These are phyloP conservation scores for Nemotelus nigrinus DNA, from an alignment of 2,888 invertebrate genomes.

Conservation along the genomic window DNA sequence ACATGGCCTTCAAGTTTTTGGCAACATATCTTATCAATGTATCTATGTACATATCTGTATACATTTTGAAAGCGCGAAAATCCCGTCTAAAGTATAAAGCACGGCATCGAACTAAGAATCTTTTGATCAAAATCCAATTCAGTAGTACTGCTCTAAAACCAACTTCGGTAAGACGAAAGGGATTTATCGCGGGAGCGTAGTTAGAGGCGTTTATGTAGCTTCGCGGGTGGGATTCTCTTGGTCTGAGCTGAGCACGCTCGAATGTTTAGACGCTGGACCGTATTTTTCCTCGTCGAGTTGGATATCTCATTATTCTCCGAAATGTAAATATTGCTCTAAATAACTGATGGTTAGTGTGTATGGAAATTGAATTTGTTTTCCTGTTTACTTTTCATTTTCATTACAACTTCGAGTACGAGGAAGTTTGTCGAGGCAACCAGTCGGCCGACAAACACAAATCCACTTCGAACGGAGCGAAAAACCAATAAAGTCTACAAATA, in stretches of 20 bases:
- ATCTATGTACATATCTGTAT: background rate
- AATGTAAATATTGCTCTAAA: conserved; percentile 14
- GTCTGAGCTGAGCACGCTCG: background rate
- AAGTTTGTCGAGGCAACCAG: too few species aligned
- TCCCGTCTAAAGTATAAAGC: conserved; percentile 3
- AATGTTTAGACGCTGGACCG: background rate
- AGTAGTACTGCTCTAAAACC: background rate
- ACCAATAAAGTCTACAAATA: too few species aligned
- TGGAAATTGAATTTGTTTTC: background rate
- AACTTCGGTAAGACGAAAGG: background rate
- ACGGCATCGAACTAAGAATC: background rate
- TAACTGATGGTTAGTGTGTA: background rate
- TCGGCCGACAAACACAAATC: too few species aligned
- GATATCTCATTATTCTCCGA: conserved; percentile 4
- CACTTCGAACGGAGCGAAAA: too few species aligned
- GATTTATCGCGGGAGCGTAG: background rate
- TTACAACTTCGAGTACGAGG: background rate
- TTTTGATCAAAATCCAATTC: conserved; percentile 7
- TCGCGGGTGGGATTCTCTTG: too few species aligned
- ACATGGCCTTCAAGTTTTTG: background rate
- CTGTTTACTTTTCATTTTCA: conserved; percentile 27
- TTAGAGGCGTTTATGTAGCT: too few species aligned
- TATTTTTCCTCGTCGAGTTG: background rate
- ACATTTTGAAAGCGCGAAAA: background rate
- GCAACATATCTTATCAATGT: background rate